phyloP scores from a whole-genome alignment of 2,797 vertebrate genomes.

The Carcharodon carcharias region DNA sequence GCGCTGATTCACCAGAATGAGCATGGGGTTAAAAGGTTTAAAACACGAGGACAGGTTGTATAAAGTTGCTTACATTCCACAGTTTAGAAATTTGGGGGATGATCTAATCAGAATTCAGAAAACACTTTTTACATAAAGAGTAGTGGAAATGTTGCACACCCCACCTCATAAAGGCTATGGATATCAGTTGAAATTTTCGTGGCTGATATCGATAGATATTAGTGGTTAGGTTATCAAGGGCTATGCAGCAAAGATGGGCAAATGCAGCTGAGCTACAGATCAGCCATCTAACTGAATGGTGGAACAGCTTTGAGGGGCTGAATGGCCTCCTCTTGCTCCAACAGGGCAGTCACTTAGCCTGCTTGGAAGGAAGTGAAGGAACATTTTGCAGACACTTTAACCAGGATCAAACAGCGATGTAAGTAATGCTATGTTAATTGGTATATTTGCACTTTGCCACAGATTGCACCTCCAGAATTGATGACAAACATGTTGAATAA shows the following conservation, averaged over 20 bases:
- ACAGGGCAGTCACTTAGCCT: neutral
- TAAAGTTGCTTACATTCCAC: too few relatives aligned
- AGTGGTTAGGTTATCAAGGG: neutral
- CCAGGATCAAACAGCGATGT: neutral
- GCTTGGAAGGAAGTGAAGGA: neutral
- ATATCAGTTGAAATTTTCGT: neutral
- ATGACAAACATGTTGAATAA: too few relatives aligned
- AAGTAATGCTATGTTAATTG: neutral
- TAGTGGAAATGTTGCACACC: neutral
- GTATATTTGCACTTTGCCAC: neutral
- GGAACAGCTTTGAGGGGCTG: neutral
- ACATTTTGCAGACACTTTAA: neutral
- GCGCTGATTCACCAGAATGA: too few relatives aligned
- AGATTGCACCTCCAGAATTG: too few relatives aligned
- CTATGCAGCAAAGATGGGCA: neutral
- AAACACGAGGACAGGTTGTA: too few relatives aligned
- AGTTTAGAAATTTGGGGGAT: too few relatives aligned
- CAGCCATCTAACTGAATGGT: neutral
- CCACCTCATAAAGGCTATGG: neutral
- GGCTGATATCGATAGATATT: neutral
- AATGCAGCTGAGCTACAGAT: neutral
- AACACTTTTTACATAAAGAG: neutral
- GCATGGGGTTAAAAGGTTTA: too few relatives aligned
- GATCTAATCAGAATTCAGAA: neutral
- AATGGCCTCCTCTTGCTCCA: neutral